Evolutionary conservation across 2,113 vertebrate genomes (phyloP).

Genomic region (Cettia cetti): DNA sequence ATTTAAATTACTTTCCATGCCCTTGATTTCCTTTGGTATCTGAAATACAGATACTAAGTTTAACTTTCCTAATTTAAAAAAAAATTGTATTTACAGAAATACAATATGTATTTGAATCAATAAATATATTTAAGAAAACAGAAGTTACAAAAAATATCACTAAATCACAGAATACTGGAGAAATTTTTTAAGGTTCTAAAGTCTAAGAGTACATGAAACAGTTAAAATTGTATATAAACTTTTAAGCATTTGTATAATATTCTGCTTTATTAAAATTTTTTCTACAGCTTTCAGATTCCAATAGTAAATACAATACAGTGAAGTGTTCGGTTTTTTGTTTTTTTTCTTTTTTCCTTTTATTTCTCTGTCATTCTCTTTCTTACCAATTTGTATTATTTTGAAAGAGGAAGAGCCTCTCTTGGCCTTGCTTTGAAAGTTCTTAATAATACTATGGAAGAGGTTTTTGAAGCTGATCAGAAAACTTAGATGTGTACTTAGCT

Average conservation of each 20-base stretch:
- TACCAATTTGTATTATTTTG: background rate
- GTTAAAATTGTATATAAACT: background rate
- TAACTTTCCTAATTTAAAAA: background rate
- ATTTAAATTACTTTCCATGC: background rate
- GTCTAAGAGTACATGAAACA: background rate
- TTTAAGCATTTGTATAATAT: background rate
- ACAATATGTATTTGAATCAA: background rate
- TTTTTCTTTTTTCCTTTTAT: background rate
- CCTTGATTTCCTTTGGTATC: background rate
- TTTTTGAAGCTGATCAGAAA: background rate
- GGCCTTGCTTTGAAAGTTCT: background rate
- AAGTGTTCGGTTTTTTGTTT: background rate
- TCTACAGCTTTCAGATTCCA: background rate
- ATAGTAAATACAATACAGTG: background rate
- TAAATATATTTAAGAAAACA: background rate
- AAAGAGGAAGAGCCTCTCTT: background rate
- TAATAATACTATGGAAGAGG: background rate
- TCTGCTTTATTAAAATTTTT: background rate
- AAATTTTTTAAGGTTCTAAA: background rate
- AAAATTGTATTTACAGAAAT: background rate
- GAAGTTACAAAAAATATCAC: background rate
- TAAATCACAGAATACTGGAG: background rate
- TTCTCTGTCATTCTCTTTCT: accelerated
- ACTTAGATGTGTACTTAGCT: background rate
- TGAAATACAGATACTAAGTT: background rate